Percentiles rank a stretch among this genome's conserved stretches.
phyloP scores from a whole-genome alignment of 2,797 vertebrate genomes.

The Leuciscus waleckii region DNA sequence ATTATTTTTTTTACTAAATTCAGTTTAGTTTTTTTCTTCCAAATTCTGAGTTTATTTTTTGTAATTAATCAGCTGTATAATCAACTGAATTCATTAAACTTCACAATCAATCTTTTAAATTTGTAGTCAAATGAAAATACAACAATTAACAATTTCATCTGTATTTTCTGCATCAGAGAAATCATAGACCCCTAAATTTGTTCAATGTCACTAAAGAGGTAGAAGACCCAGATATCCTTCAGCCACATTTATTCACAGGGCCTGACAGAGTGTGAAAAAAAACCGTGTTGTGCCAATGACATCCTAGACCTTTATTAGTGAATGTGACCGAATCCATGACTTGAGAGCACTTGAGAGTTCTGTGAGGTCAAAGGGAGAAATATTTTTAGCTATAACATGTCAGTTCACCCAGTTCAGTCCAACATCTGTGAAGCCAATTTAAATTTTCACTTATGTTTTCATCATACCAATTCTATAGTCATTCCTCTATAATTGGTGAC shows the following conservation, averaged over 20 bases:
- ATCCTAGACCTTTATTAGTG: slow-evolving; percentile 19
- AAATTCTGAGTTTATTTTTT: background rate
- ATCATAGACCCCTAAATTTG: background rate
- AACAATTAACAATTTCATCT: background rate
- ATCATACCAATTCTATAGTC: background rate
- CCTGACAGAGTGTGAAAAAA: slow-evolving; percentile 18
- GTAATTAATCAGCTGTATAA: background rate
- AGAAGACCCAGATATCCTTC: slow-evolving; percentile 1
- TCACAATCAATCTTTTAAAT: background rate
- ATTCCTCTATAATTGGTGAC: background rate
- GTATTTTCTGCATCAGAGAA: background rate
- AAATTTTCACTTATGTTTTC: background rate
- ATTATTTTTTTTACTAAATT: background rate
- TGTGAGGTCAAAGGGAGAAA: background rate
- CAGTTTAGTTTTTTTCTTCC: background rate
- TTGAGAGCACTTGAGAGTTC: background rate
- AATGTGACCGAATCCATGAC: slow-evolving; percentile 7
- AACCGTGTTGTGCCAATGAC: background rate
- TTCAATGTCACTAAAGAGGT: background rate
- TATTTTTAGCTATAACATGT: slow-evolving; percentile 27
- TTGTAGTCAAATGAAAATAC: background rate
- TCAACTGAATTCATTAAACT: background rate
- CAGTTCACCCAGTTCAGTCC: background rate
- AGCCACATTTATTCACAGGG: background rate
- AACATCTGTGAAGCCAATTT: background rate